These are phyloP conservation scores for Hipposideros armiger DNA, from an alignment of 2,113 vertebrate species.

Conservation along the genomic window DNA sequence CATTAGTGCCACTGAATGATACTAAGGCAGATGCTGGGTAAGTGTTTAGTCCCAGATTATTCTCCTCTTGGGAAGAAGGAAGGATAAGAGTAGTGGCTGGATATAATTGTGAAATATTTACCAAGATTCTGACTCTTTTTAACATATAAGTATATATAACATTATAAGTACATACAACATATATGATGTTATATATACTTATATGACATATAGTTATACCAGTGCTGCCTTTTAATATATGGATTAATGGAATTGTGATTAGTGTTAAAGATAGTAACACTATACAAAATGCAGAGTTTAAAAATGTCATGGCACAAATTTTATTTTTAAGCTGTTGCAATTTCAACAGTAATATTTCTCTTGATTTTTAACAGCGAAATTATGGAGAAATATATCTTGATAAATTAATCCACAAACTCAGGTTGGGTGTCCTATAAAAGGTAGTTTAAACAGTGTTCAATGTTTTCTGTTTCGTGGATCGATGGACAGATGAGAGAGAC, in stretches of 20 bases:
- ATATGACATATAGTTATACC: not conserved
- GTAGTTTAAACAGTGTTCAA: slow-evolving; percentile 29
- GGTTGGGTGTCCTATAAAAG: slow-evolving; percentile 22
- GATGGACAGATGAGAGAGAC: not conserved
- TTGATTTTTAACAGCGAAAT: slow-evolving; percentile 58
- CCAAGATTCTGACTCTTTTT: slow-evolving; percentile 8
- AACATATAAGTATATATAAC: not conserved
- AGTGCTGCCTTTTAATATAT: slow-evolving; percentile 44
- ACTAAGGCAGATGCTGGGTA: not conserved
- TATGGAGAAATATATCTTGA: slow-evolving; percentile 14
- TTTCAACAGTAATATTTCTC: slow-evolving; percentile 39
- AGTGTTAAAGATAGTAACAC: slow-evolving; percentile 34
- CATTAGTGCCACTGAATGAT: not conserved
- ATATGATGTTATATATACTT: not conserved
- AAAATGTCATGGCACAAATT: slow-evolving; percentile 56
- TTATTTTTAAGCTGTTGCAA: slow-evolving; percentile 56
- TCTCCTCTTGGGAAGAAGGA: slow-evolving; percentile 23
- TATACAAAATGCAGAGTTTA: slow-evolving; percentile 33
- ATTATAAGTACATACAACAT: not conserved
- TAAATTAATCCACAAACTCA: slow-evolving; percentile 18
- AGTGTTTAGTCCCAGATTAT: not conserved
- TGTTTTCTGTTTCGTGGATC: slow-evolving; percentile 39
- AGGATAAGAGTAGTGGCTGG: not conserved
- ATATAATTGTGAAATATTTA: slow-evolving; percentile 10
- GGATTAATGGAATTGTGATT: slow-evolving; percentile 34